Evolutionary conservation across 1,140 invertebrate genomes (phyloP).

Genomic region (Euwallacea fornicatus): DNA sequence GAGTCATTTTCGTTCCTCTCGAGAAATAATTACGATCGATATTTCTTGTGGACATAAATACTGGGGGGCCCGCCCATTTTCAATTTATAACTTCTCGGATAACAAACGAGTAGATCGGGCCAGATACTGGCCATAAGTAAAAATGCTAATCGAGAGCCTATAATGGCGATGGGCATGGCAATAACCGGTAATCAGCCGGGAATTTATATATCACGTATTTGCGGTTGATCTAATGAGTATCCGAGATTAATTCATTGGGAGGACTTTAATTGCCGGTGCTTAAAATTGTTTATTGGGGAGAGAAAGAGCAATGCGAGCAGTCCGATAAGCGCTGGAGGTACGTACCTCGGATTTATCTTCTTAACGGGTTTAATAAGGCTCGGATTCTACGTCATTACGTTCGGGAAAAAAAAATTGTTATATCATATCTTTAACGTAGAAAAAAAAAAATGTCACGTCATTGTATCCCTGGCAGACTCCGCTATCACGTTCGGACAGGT

Average conservation of each 20-base stretch:
- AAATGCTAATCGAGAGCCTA: slow-evolving; percentile 31
- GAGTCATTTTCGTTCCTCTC: no score
- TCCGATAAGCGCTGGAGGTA: slow-evolving; percentile 17
- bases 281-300: slow-evolving; percentile 37
- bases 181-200: slow-evolving; percentile 34
- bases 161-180: slow-evolving; percentile 35
- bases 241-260: slow-evolving; percentile 37
- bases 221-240: slow-evolving; percentile 36
- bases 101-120: slow-evolving; percentile 31
- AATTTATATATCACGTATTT: slow-evolving; percentile 38
- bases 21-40: slow-evolving; percentile 24
- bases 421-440: no score
- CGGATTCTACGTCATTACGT: background rate
- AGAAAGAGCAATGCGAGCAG: slow-evolving; percentile 1
- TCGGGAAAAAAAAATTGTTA: background rate
- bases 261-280: slow-evolving; percentile 32
- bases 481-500: slow-evolving; percentile 37
- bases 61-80: slow-evolving; percentile 23
- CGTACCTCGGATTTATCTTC: slow-evolving; percentile 20
- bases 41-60: slow-evolving; percentile 33
- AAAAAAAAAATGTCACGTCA: no score
- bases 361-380: slow-evolving; percentile 8
- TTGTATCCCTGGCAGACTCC: slow-evolving; percentile 8
- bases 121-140: slow-evolving; percentile 32
- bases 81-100: slow-evolving; percentile 36